These are phyloP conservation scores for Chrysopilus asiliformis DNA, from an alignment of 2,888 invertebrate species.

Conservation along the genomic window DNA sequence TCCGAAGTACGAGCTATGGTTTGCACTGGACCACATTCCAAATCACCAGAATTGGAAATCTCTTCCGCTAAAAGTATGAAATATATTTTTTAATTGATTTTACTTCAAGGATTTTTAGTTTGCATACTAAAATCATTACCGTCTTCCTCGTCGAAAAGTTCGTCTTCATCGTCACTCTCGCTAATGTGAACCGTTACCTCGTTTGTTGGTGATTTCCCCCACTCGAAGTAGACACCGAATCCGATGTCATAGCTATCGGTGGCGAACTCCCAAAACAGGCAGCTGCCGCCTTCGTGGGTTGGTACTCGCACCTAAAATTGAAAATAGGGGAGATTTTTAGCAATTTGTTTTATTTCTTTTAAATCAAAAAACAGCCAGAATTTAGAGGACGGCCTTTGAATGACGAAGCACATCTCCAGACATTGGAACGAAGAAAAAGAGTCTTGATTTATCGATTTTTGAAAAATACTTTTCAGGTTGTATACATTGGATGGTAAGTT, in stretches of 20 bases:
- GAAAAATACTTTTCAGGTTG: too few species aligned
- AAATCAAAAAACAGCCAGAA: too few species aligned
- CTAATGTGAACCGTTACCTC: conserved; percentile 85
- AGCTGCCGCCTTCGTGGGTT: conserved; percentile 83
- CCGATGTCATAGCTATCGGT: conserved; percentile 96
- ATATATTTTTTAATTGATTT: neutral
- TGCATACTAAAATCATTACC: conserved; percentile 14
- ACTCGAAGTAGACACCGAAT: conserved; percentile 97
- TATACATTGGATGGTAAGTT: too few species aligned
- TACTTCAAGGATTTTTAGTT: too few species aligned
- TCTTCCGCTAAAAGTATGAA: conserved; percentile 15
- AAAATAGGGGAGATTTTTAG: too few species aligned
- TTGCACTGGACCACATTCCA: conserved; percentile 43
- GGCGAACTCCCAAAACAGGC: conserved; percentile 98
- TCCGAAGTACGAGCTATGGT: conserved; percentile 11
- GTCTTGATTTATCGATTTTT: too few species aligned
- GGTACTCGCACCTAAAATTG: conserved; percentile 64
- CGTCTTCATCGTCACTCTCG: conserved; percentile 74
- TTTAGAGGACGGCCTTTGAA: too few species aligned
- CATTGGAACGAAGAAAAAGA: too few species aligned
- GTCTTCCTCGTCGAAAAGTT: conserved; percentile 41
- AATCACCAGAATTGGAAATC: conserved; percentile 39
- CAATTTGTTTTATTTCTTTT: too few species aligned
- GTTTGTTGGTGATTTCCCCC: conserved; percentile 75
- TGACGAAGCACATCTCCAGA: too few species aligned